A percentile compares a stretch with the other conserved stretches of the same genome.
Conservation (phyloP, 2,888 invertebrate genomes). For the Cerastis rubricosa region DNA sequence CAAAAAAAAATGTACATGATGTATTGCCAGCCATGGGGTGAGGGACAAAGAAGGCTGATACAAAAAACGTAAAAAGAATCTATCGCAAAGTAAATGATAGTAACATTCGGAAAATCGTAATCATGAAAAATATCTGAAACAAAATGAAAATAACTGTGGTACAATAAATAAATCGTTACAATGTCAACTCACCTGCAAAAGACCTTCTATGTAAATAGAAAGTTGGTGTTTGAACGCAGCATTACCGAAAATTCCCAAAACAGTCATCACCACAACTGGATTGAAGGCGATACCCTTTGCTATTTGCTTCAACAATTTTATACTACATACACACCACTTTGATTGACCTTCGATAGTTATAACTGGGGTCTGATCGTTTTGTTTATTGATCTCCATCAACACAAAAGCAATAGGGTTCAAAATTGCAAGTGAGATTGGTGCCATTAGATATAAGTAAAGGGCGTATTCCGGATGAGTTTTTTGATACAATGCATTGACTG, state of each 20-base stretch:
- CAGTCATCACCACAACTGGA: slow-evolving; percentile 97
- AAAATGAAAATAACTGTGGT: background rate
- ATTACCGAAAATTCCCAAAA: slow-evolving; percentile 97
- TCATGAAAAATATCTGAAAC: background rate
- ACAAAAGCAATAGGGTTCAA: slow-evolving; percentile 98
- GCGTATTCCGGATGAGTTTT: slow-evolving; percentile 97
- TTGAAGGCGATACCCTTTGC: slow-evolving; percentile 95
- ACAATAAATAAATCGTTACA: background rate
- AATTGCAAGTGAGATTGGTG: slow-evolving; percentile 97
- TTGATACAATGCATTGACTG: slow-evolving; percentile 96
- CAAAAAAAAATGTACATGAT: no score
- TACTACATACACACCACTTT: slow-evolving; percentile 75
- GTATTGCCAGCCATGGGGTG: no score
- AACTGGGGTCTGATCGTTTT: slow-evolving; percentile 79
- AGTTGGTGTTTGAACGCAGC: slow-evolving; percentile 94
- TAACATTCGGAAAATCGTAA: background rate
- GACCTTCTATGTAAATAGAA: slow-evolving; percentile 93
- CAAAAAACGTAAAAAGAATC: background rate
- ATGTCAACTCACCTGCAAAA: slow-evolving; percentile 92
- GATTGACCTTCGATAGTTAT: slow-evolving; percentile 67
- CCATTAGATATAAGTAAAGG: slow-evolving; percentile 97
- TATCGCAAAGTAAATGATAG: background rate
- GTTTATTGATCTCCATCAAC: slow-evolving; percentile 95
- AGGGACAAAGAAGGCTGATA: no score
- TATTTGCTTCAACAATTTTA: slow-evolving; percentile 86